Evolutionary conservation across 2,113 vertebrate genomes (phyloP), one percentile per base, ranked within the genome.

Genomic region (Delphinus delphis): DNA sequence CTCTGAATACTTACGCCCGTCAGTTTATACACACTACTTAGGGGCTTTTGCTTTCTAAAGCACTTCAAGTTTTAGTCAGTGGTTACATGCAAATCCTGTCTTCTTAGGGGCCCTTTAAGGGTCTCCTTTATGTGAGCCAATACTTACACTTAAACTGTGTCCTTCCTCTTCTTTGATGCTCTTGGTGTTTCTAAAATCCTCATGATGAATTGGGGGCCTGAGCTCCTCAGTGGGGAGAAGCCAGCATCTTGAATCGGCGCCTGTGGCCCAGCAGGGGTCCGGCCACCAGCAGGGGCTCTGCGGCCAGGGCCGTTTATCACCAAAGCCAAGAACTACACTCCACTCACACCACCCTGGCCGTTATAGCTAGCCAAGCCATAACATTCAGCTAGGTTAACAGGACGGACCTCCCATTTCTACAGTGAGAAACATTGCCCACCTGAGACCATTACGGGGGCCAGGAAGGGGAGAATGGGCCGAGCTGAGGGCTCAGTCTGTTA

Each of bases 321-420:
- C 76, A 70, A 84, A 55, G 55, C 73, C 81, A 63, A 76, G 38
- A 77, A 47, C 41, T 18, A 28, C 77, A 80, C 5, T 47, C 14
- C 8, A 5, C 38, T 18, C 76, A 15, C 3, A 21, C 63, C 70
- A 6, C 26, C 68, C 60, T 0, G 0, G 65, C 55, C 68, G 28
- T 81, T 33, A 26, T 2, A 55, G 65, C 85, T 80, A 76, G 77
- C 87, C 58, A 63, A 50, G 77, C 65, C 74, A 81, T 80, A 68
- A 47, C 15, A 74, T 85, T 96, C 68, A 33, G 74, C 95, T 71
- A 62, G 60, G 90, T 87, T 96, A 91, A 89, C 73, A 63, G 93
- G 95, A 74, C 3, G 84, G 94, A 90, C 95, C 97, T 94, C 97
- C 94, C 92, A 12, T 87, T 97, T 95, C 95, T 86, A 97, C 38